phyloP scores from a whole-genome alignment of 2,888 invertebrate species.

The Lasioglossum pauxillum region DNA sequence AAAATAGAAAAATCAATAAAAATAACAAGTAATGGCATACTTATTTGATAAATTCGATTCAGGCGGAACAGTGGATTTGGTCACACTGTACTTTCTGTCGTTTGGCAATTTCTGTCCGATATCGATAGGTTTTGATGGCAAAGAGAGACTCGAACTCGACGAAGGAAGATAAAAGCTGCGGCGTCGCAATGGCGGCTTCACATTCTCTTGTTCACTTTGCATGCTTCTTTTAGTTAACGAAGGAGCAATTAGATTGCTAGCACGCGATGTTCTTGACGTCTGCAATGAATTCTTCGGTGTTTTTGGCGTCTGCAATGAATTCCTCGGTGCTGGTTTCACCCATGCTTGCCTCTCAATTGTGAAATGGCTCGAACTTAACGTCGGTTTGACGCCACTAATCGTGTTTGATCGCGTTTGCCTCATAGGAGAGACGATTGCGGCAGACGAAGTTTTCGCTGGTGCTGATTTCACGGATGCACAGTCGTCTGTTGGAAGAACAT shows the following conservation, averaged over 20 bases:
- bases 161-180: constrained; percentile 45
- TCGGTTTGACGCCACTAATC: not conserved
- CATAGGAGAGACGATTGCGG: not conserved
- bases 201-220: constrained; percentile 8
- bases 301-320: too few species aligned
- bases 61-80: not conserved
- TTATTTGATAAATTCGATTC: not conserved
- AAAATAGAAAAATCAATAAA: not conserved
- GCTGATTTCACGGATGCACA: constrained; percentile 41
- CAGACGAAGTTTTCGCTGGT: constrained; percentile 22
- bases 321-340: not conserved
- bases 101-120: constrained; percentile 9
- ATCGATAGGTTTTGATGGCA: constrained; percentile 15
- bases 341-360: not conserved
- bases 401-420: constrained; percentile 12
- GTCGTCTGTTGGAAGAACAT: constrained; percentile 30
- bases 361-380: not conserved
- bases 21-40: not conserved
- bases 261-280: constrained; percentile 23
- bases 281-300: not conserved
- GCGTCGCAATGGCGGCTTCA: constrained; percentile 23
- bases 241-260: constrained; percentile 19
- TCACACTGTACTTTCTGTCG: not conserved
- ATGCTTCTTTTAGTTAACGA: not conserved
- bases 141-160: constrained; percentile 14